Evolutionary conservation across 2,888 invertebrate species (phyloP).

Genomic region (Atrina japonica): DNA sequence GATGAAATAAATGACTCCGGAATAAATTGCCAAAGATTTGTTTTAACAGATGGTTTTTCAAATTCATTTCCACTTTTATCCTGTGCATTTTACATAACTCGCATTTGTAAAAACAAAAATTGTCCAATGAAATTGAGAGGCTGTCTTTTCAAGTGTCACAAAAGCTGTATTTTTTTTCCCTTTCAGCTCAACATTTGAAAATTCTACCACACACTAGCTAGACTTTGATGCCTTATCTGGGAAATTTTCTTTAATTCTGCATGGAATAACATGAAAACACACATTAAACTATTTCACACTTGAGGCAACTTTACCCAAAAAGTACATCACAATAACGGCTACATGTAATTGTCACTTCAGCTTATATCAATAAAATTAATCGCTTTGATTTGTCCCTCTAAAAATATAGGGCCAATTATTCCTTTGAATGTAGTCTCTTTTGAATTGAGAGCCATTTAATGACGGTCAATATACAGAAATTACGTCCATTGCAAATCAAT

Average conservation of each 20-base stretch:
- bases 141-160: neutral
- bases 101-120: neutral
- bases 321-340: conserved; percentile 15
- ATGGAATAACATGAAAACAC: conserved; percentile 14
- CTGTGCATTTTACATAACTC: neutral
- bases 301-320: conserved; percentile 16
- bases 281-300: conserved; percentile 29
- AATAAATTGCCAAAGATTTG: too few relatives aligned
- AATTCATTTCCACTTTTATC: neutral
- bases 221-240: neutral
- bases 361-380: conserved; percentile 28
- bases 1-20: too few relatives aligned
- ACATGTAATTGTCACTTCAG: conserved; percentile 7
- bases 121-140: neutral
- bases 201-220: neutral
- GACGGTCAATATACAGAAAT: conserved; percentile 18
- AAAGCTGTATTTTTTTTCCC: neutral
- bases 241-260: conserved; percentile 11
- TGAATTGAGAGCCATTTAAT: conserved; percentile 29
- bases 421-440: conserved; percentile 23
- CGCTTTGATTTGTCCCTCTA: conserved; percentile 24
- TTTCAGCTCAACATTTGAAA: neutral
- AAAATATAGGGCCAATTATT: conserved; percentile 27
- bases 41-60: too few relatives aligned
- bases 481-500: conserved; percentile 27